phyloP scores from a whole-genome alignment of 2,888 invertebrate species.

The Mantis religiosa region DNA sequence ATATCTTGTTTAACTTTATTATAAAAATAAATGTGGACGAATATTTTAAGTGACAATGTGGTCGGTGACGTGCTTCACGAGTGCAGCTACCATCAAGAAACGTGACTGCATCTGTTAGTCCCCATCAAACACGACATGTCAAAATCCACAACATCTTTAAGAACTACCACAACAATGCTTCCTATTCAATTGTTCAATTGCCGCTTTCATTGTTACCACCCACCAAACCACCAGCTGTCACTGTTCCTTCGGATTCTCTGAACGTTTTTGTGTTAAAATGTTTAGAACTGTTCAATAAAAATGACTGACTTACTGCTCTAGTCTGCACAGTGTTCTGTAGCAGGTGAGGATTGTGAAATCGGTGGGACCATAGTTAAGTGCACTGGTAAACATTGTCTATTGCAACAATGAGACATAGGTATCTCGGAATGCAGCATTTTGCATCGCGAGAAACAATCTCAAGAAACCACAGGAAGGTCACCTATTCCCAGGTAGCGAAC shows the following conservation, averaged over 20 bases:
- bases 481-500: not conserved
- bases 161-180: not conserved
- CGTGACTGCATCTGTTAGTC: no score
- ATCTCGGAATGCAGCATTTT: not conserved
- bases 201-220: not conserved
- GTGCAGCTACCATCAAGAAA: not conserved
- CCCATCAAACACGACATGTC: not conserved
- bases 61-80: not conserved
- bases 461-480: not conserved
- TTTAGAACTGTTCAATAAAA: not conserved
- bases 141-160: not conserved
- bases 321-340: no score
- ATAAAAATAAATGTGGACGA: not conserved
- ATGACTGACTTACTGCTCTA: no score
- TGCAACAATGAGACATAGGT: not conserved
- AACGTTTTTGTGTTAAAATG: not conserved
- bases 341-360: not conserved
- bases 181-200: not conserved
- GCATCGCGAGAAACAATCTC: not conserved
- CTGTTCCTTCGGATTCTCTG: not conserved
- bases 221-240: not conserved
- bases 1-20: not conserved
- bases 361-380: not conserved
- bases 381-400: not conserved
- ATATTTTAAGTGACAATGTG: not conserved